phyloP scores from a whole-genome alignment of 2,888 invertebrate species.

The Tiliacea aurago region DNA sequence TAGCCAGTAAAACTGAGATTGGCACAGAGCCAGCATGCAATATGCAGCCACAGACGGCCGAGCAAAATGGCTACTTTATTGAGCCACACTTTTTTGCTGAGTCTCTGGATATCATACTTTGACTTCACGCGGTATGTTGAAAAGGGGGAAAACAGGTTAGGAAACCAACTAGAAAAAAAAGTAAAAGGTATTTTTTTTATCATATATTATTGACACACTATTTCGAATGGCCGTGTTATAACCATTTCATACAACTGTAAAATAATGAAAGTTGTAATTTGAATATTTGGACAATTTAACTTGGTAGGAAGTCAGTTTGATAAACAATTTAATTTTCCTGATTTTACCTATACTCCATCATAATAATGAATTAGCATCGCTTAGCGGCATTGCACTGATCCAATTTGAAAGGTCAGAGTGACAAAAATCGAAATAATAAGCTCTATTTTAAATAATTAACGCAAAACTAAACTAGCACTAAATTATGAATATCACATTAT shows the following conservation, averaged over 20 bases:
- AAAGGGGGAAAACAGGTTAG: background rate
- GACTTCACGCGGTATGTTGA: background rate
- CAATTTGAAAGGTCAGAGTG: background rate
- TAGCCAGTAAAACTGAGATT: slow-evolving; percentile 77
- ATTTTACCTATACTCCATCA: background rate
- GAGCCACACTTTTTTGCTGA: slow-evolving; percentile 38
- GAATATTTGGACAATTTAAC: background rate
- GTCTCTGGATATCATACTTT: slow-evolving; percentile 51
- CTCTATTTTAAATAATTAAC: background rate
- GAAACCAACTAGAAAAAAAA: background rate
- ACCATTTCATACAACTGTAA: background rate
- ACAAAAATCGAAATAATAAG: background rate
- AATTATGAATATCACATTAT: too few relatives aligned
- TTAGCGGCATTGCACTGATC: background rate
- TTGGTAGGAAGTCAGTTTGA: background rate
- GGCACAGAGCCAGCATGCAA: slow-evolving; percentile 77
- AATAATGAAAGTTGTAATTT: background rate
- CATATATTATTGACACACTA: background rate
- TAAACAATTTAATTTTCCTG: background rate
- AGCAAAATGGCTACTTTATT: slow-evolving; percentile 66
- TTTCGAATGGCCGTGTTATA: background rate
- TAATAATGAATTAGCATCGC: too few relatives aligned
- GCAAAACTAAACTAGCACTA: background rate
- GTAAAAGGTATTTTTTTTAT: background rate
- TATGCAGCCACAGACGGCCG: slow-evolving; percentile 65